phyloP scores from a whole-genome alignment of 2,797 vertebrate species.

The Lepilemur septentrionalis region DNA sequence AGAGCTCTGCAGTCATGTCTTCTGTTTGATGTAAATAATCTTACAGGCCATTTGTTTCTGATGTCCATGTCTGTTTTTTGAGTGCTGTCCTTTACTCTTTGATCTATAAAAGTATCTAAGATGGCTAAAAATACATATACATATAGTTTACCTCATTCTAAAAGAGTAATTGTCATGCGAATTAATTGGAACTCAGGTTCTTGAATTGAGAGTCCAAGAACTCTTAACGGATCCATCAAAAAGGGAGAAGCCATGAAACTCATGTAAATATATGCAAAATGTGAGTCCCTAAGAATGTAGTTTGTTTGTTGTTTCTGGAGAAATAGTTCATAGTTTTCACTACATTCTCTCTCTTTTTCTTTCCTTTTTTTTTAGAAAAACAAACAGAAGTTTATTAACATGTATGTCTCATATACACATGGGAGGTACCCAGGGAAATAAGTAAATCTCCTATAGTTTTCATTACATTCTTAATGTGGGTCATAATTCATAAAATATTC shows the following conservation, averaged over 20 bases:
- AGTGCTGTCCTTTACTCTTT: neutral
- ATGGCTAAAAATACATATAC: neutral
- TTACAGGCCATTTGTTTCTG: neutral
- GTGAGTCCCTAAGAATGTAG: neutral
- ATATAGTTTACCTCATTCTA: neutral
- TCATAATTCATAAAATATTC: neutral
- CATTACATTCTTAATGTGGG: neutral
- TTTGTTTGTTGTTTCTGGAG: neutral
- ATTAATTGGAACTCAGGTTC: neutral
- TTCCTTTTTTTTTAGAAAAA: neutral
- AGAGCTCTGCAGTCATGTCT: neutral
- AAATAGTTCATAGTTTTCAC: neutral
- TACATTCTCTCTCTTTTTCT: neutral
- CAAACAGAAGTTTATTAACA: neutral
- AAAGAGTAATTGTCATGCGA: neutral
- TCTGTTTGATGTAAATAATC: neutral
- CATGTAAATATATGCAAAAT: neutral
- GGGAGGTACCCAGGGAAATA: neutral
- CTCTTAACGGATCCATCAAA: neutral
- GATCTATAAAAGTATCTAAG: neutral
- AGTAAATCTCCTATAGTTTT: neutral
- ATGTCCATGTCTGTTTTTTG: neutral
- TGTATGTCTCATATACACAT: neutral
- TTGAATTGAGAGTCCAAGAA: neutral
- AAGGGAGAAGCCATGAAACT: neutral